Conservation (phyloP, 2,113 vertebrate genomes). For the Chaetodon auriga region DNA sequence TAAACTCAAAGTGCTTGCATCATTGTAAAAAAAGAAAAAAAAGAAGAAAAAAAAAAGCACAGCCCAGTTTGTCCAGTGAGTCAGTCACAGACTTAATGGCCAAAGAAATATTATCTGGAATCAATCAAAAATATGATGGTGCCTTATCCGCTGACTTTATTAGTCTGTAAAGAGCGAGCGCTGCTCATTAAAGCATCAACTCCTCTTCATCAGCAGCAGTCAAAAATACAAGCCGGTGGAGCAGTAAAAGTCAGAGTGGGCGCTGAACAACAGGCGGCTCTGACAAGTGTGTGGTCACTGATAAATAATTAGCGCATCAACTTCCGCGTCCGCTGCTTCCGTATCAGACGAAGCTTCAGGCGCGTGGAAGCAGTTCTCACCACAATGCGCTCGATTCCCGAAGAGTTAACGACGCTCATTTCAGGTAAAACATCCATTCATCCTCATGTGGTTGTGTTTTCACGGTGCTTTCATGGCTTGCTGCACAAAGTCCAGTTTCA, state of each 20-base stretch:
- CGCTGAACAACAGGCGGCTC: conserved; percentile 16
- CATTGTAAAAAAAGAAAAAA: conserved; percentile 51
- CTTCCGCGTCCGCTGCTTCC: conserved; percentile 80
- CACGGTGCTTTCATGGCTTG: not conserved
- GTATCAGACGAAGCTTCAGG: conserved; percentile 30
- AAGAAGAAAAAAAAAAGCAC: not conserved
- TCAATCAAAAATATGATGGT: conserved; percentile 72
- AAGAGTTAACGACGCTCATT: conserved; percentile 81
- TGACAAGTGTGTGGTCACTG: conserved; percentile 48
- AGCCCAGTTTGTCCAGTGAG: conserved; percentile 29
- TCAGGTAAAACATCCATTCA: conserved; percentile 73
- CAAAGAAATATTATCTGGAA: conserved; percentile 65
- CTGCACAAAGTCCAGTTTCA: not conserved
- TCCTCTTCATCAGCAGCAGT: conserved; percentile 25
- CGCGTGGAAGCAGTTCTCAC: not conserved
- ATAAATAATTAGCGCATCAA: conserved; percentile 55
- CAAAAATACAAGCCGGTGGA: not conserved
- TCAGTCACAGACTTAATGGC: conserved; percentile 39
- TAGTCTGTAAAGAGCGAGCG: conserved; percentile 54
- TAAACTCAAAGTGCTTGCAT: conserved; percentile 57
- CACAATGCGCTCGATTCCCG: conserved; percentile 79
- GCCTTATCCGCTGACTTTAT: conserved; percentile 58
- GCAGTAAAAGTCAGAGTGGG: conserved; percentile 45
- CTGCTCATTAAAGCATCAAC: conserved; percentile 65
- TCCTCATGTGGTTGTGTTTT: not conserved